A percentile compares a stretch with the other conserved stretches of the same genome.
Conservation (phyloP, 1,140 invertebrate species). For the Lordiphosa clarofinis region DNA sequence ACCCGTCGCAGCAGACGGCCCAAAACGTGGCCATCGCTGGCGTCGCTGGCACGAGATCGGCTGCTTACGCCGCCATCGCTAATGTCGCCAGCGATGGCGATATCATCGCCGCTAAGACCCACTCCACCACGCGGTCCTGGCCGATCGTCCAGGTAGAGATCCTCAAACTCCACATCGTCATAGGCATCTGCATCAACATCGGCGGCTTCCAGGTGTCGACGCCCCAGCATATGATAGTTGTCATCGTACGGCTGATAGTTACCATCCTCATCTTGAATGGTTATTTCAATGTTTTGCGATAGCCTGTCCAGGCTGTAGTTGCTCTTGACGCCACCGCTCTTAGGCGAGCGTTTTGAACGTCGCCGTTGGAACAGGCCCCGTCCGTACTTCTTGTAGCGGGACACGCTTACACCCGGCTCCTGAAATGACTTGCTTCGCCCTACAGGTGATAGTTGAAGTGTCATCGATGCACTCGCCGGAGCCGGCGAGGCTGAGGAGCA, state of each 20-base stretch:
- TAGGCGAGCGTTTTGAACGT: slow-evolving; percentile 60
- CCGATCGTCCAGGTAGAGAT: slow-evolving; percentile 64
- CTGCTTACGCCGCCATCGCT: slow-evolving; percentile 64
- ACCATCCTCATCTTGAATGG: slow-evolving; percentile 77
- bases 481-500: slow-evolving; percentile 64
- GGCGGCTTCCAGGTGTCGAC: slow-evolving; percentile 18
- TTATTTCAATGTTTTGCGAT: slow-evolving; percentile 78
- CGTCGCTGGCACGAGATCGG: slow-evolving; percentile 57
- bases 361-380: slow-evolving; percentile 66
- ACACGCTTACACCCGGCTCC: slow-evolving; percentile 57
- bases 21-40: slow-evolving; percentile 56
- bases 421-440: slow-evolving; percentile 78
- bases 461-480: slow-evolving; percentile 12
- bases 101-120: slow-evolving; percentile 54
- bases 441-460: slow-evolving; percentile 51
- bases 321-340: slow-evolving; percentile 47
- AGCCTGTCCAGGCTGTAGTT: slow-evolving; percentile 68
- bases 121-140: slow-evolving; percentile 19
- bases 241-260: slow-evolving; percentile 74
- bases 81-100: slow-evolving; percentile 58
- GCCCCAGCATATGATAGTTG: slow-evolving; percentile 55
- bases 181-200: slow-evolving; percentile 37
- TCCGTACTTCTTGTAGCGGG: slow-evolving; percentile 64
- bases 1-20: slow-evolving; percentile 67
- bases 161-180: slow-evolving; percentile 69